These are phyloP conservation scores for Spea bombifrons DNA, from an alignment of 2,113 vertebrate species.

Conservation along the genomic window DNA sequence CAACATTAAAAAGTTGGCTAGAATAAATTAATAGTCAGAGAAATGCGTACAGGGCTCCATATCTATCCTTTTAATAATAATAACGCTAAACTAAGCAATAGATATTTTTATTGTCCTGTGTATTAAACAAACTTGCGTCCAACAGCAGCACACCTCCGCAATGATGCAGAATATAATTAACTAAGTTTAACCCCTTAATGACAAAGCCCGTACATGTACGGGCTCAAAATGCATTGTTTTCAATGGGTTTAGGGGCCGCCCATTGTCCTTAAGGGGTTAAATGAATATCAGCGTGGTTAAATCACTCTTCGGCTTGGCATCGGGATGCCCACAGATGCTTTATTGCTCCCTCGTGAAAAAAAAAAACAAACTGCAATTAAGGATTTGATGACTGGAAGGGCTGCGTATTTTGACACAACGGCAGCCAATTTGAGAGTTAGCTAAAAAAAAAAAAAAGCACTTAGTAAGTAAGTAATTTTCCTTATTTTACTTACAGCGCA, in stretches of 20 bases:
- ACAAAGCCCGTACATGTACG: neutral
- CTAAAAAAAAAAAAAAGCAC: too few relatives aligned
- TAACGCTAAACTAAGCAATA: too few relatives aligned
- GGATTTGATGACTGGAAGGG: constrained; percentile 5
- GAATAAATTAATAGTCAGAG: too few relatives aligned
- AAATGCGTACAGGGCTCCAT: too few relatives aligned
- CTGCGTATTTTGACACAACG: neutral
- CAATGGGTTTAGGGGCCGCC: too few relatives aligned
- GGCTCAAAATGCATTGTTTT: too few relatives aligned
- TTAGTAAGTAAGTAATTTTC: too few relatives aligned
- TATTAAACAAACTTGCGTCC: neutral
- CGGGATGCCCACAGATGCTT: constrained; percentile 19
- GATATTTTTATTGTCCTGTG: too few relatives aligned
- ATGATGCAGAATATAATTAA: neutral
- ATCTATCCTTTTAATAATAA: too few relatives aligned
- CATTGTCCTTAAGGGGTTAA: too few relatives aligned
- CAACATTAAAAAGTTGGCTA: too few relatives aligned
- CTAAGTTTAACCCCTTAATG: neutral
- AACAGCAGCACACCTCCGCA: neutral
- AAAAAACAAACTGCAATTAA: constrained; percentile 13
- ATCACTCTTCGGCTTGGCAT: constrained; percentile 3
- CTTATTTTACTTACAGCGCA: too few relatives aligned
- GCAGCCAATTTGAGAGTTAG: neutral
- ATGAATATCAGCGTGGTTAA: neutral
- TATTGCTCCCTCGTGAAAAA: constrained; percentile 5